These are phyloP conservation scores for Andricus grossulariae DNA, from an alignment of 1,140 invertebrate genomes.

Conservation along the genomic window DNA sequence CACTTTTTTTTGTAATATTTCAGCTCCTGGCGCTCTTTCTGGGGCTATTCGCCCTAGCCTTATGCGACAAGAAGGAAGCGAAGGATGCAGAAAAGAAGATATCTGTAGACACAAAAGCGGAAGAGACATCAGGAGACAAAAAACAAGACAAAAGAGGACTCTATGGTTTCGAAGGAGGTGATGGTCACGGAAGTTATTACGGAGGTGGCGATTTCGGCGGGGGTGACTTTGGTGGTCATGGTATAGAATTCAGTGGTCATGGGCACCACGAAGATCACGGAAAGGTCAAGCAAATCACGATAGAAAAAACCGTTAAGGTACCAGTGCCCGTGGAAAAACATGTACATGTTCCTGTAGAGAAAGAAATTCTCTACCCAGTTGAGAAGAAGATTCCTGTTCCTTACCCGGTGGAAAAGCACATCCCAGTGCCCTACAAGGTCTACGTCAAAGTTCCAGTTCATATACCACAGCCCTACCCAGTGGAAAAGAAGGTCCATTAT, in stretches of 20 bases:
- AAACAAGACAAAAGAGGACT: conserved; percentile 82
- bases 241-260: conserved; percentile 40
- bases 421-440: conserved; percentile 71
- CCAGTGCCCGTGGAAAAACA: conserved; percentile 79
- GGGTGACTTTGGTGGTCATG: conserved; percentile 22
- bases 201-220: conserved; percentile 47
- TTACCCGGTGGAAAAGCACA: conserved; percentile 68
- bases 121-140: conserved; percentile 71
- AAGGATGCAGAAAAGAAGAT: conserved; percentile 59
- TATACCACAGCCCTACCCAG: conserved; percentile 69
- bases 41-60: conserved; percentile 74
- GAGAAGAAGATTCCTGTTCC: conserved; percentile 67
- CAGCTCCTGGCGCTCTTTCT: conserved; percentile 67
- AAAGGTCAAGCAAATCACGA: conserved; percentile 78
- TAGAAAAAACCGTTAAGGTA: conserved; percentile 81
- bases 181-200: conserved; percentile 68
- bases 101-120: conserved; percentile 40
- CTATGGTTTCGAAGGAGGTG: conserved; percentile 74
- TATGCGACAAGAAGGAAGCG: conserved; percentile 72
- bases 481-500: conserved; percentile 67
- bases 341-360: conserved; percentile 70
- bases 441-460: conserved; percentile 76
- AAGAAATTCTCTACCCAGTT: conserved; percentile 67
- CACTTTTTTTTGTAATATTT: conserved; percentile 33
- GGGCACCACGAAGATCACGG: conserved; percentile 65